Conservation (phyloP, 2,113 vertebrate species). For the Podiceps cristatus region DNA sequence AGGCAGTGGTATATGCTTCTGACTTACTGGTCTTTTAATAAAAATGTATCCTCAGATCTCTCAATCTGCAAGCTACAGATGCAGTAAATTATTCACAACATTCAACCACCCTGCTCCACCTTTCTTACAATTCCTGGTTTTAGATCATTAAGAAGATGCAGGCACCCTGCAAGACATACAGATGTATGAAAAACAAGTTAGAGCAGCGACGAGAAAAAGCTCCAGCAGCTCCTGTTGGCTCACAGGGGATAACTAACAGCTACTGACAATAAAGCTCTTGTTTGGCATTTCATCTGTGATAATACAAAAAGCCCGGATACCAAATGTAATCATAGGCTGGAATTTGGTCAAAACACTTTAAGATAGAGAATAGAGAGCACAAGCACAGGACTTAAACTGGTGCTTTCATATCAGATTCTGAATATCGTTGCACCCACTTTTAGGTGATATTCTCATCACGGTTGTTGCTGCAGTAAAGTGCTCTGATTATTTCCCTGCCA, state of each 20-base stretch:
- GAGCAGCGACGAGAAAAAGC: not conserved
- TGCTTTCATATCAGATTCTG: not conserved
- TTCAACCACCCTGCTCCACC: accelerated
- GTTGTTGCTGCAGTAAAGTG: not conserved
- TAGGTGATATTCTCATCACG: accelerated
- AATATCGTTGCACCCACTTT: not conserved
- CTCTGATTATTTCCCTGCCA: not conserved
- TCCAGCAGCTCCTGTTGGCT: not conserved
- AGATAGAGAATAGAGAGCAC: not conserved
- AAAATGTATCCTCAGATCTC: not conserved
- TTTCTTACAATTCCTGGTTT: not conserved
- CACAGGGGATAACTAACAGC: not conserved
- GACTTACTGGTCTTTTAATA: not conserved
- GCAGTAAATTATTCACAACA: not conserved
- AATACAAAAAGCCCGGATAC: not conserved
- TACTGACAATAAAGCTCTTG: not conserved
- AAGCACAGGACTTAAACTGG: not conserved
- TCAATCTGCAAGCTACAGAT: not conserved
- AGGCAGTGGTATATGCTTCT: not conserved
- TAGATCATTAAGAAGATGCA: not conserved
- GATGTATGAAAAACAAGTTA: not conserved
- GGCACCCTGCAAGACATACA: not conserved
- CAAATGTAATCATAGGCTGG: not conserved
- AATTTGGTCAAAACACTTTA: not conserved
- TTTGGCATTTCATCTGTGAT: not conserved